Evolutionary conservation across 2,797 vertebrate genomes (phyloP), one percentile per base, ranked within the genome.

Genomic region (Dromococcyx pavoninus): DNA sequence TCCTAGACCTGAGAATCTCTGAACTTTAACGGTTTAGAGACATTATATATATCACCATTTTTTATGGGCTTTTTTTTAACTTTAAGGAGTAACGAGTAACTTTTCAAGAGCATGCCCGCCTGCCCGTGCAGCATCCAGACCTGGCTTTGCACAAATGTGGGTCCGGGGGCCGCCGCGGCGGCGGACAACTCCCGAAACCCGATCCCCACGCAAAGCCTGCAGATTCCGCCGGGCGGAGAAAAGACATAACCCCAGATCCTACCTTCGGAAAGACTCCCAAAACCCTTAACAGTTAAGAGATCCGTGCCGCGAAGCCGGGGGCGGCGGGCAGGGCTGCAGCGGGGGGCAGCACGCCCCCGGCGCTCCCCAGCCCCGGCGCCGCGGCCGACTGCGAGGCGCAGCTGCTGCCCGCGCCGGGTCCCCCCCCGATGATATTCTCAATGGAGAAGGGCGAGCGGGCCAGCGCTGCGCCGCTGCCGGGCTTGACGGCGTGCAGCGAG

Each of bases 381-480:
- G 85, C 96, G 17, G 98, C 97, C 96, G 98, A 98, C 97, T 98
- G 98, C 43, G 98, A 98, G 57, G 96, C 97, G 51, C 97, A 97
- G 95, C 97, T 93, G 95, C 88, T 46, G 84, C 88, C 94, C 30
- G 94, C 60, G 9, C 96, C 95, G 23, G 98, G 81, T 15, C 98
- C 97, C 67, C 98, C 98, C 14, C 99, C 99, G 94, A 99, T 99
- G 97, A 99, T 98, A 89, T 99, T 99, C 96, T 99, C 99, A 96
- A 99, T 99, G 97, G 99, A 99, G 98, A 99, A 99, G 35, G 99
- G 98, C 9, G 99, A 99, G 22, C 97, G 92, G 85, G 97, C 90
- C 91, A 97, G 89, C 17, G 95, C 92, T 33, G 89, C 61, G 51
- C 94, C 75, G 57, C 94, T 93, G 28, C 85, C 57, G 64, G 91